Conservation (phyloP, 2,113 vertebrate genomes). For the Anolis sagrei region DNA sequence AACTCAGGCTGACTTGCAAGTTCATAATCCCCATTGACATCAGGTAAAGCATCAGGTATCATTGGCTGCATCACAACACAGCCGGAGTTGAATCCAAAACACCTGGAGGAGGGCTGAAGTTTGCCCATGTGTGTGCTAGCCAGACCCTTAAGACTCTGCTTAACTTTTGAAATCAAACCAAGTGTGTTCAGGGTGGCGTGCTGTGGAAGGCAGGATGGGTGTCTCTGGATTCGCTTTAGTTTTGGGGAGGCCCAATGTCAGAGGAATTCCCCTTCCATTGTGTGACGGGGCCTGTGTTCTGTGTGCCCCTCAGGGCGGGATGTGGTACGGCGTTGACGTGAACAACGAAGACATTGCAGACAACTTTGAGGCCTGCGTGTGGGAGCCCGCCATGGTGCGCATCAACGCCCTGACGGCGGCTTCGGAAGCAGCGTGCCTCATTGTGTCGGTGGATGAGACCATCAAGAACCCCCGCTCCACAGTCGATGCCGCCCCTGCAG, state of each 20-base stretch:
- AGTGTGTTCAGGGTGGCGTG: background rate
- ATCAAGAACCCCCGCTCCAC: slow-evolving; percentile 93
- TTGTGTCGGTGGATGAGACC: slow-evolving; percentile 94
- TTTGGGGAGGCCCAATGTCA: background rate
- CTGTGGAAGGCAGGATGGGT: background rate
- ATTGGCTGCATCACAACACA: no score
- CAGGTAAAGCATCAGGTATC: no score
- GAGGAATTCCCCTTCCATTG: background rate
- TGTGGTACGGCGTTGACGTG: slow-evolving; percentile 95
- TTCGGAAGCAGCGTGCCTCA: slow-evolving; percentile 93
- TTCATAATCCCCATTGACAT: no score
- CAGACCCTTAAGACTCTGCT: no score
- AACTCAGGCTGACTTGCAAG: no score
- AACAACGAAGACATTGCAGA: slow-evolving; percentile 95
- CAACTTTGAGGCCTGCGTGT: slow-evolving; percentile 90
- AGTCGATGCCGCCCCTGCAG: slow-evolving; percentile 71
- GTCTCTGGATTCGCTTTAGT: background rate
- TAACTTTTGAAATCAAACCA: background rate
- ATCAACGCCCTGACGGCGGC: slow-evolving; percentile 94
- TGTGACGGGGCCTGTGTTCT: background rate
- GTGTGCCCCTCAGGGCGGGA: slow-evolving; percentile 80
- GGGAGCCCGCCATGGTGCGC: slow-evolving; percentile 93
- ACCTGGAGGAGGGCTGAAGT: no score
- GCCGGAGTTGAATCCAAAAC: no score
- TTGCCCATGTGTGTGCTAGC: no score